Percentiles rank a stretch among this genome's conserved stretches.
Evolutionary conservation across 92 coral and sea anemone species (phyloP).

Genomic region (Paramuricea clavata): DNA sequence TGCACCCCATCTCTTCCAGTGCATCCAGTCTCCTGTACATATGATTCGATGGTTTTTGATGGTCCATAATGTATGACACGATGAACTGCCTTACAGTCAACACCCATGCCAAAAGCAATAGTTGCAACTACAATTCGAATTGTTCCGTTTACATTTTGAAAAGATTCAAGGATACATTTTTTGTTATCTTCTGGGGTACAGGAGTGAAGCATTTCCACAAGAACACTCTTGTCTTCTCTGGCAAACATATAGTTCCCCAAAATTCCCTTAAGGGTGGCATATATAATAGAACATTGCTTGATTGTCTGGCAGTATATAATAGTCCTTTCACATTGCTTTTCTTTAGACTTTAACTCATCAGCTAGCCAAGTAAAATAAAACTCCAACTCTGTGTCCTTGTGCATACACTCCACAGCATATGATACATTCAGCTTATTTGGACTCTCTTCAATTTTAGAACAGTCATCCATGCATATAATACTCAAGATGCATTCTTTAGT

Average conservation of each 20-base stretch:
- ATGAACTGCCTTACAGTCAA: too few species aligned
- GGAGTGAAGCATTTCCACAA: constrained; percentile 52
- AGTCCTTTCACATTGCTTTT: constrained; percentile 50
- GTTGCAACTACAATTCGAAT: too few species aligned
- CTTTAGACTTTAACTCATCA: constrained; percentile 38
- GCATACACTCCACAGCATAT: constrained; percentile 55
- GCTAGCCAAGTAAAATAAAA: constrained; percentile 59
- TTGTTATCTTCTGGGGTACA: constrained; percentile 58
- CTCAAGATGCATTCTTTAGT: constrained; percentile 58
- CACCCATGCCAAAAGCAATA: too few species aligned
- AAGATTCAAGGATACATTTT: too few species aligned
- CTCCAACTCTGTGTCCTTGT: constrained; percentile 54
- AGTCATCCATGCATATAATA: constrained; percentile 56
- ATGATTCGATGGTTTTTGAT: too few species aligned
- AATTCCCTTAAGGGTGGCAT: constrained; percentile 63
- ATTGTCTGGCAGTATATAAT: constrained; percentile 75
- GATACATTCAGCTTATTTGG: constrained; percentile 66
- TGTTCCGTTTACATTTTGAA: too few species aligned
- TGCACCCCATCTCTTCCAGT: constrained; percentile 65
- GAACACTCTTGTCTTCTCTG: neutral
- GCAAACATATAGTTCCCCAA: constrained; percentile 32
- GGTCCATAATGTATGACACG: too few species aligned
- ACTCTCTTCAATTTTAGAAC: constrained; percentile 61
- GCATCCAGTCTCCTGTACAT: too few species aligned
- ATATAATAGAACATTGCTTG: constrained; percentile 65